Evolutionary conservation across 2,888 invertebrate species (phyloP), one percentile per base, ranked within the genome.

Genomic region (Oligia strigilis): DNA sequence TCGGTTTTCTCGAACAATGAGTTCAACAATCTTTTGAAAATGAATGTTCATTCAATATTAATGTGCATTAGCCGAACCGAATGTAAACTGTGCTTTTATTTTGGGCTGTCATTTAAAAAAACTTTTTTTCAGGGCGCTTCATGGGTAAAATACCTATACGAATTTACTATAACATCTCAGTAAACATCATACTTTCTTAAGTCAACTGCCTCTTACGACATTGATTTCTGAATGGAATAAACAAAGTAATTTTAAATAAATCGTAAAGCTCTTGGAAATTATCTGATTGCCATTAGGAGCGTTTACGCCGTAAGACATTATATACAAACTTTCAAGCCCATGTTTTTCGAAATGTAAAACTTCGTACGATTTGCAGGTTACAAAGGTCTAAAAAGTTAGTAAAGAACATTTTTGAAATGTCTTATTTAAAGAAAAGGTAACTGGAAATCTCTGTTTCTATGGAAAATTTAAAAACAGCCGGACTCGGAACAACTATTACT

Each of bases 1-100:
- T 85, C 85, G 85, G 81, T 85, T 85, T 81, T 75, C 67, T 60
- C 64, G 58, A 85, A 85, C 87, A 85, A 83, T 81, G 72, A 67
- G 81, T 75, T 49, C 52, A 77, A 75, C 70, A 55, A 83, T 86
- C 81, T 83, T 83, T 66, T 73, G 77, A 77, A 85, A 83, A 73
- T 70, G 60, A 67, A 73, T 73, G 80, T 83, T 83, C 77, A 83
- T 77, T 72, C 64, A 83, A 74, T 83, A 74, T 65, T 65, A 69
- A 82, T 73, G 65, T 83, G 58, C 70, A 80, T 84, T 71, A 74
- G 40, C 14, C 55, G 73, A 73, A 69, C 14, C 55, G 73, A 73
- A 69, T 43, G 43, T 65, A 64, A 69, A 62, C 52, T 46, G 70
- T 49, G 1, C 4, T 14, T 49, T 49, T 49, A 49, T 49, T 49